Evolutionary conservation across 2,888 invertebrate species (phyloP), one percentile per base, ranked within the genome.

Genomic region (Euproctis similis): DNA sequence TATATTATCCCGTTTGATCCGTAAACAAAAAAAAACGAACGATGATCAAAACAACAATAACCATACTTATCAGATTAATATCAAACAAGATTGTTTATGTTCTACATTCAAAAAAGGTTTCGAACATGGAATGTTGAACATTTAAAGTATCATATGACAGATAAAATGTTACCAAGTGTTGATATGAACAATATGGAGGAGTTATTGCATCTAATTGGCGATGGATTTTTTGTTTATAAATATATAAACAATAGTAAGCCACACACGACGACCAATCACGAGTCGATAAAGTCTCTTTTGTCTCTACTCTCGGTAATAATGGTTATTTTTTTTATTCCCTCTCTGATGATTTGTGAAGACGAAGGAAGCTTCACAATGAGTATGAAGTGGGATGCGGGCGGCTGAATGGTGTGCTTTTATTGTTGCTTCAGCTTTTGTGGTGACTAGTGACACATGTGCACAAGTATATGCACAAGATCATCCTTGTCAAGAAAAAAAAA

Each of bases 301-400:
- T 80, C 70, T 81, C 67, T 67, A 57, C 64, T 61, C n/a, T 69
- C 67, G 53, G 63, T 64, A 67, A 64, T 67, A 57, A 52, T 55
- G 49, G 44, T 50, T 56, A 64, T 56, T 64, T 66, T 62, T 73
- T 66, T n/a, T n/a, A n/a, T n/a, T n/a, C n/a, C n/a, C n/a, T n/a
- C n/a, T n/a, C n/a, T 65, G 65, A 76, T 77, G 76, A 80, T 80
- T 77, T 80, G 82, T 81, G 78, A 73, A 74, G 75, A n/a, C n/a
- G 68, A 75, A 73, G 76, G 76, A 75, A 72, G 71, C 50, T 46
- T 59, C 66, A 81, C 78, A 81, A 81, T 78, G 59, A 61, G 60
- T 45, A 42, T 52, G 45, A 44, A 58, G 68, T 59, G 73, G 74
- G 78, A 84, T 84, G 84, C 82, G 82, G 82, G 82, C 65, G 46